These are phyloP conservation scores for Podargus strigoides DNA, from an alignment of 2,797 vertebrate genomes.

Conservation along the genomic window DNA sequence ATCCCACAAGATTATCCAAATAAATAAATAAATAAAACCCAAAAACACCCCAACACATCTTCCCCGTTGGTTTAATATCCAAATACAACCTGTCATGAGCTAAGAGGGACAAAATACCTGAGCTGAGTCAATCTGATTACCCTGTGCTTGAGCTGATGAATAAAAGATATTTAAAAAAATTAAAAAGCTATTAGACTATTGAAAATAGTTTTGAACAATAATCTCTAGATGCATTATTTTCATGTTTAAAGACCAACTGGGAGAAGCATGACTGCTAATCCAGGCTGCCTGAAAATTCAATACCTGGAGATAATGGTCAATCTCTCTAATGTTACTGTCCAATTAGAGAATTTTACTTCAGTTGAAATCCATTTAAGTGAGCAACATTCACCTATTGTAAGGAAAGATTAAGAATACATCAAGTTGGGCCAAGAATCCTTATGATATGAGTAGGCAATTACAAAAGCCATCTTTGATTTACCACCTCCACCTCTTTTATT, in stretches of 20 bases:
- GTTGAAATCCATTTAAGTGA: conserved; percentile 55
- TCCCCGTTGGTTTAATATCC: neutral
- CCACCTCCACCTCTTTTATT: neutral
- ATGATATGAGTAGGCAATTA: neutral
- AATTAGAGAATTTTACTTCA: conserved; percentile 60
- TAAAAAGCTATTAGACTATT: conserved; percentile 64
- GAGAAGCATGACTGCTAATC: conserved; percentile 47
- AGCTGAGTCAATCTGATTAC: conserved; percentile 2
- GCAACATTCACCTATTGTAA: neutral
- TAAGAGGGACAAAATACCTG: neutral
- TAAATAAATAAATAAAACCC: neutral
- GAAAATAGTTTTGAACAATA: conserved; percentile 62
- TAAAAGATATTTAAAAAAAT: conserved; percentile 54
- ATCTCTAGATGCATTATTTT: conserved; percentile 51
- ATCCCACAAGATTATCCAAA: neutral
- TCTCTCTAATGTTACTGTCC: conserved; percentile 56
- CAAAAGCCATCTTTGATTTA: neutral
- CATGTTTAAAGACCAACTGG: conserved; percentile 42
- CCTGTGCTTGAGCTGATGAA: conserved; percentile 46
- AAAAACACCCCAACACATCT: too few relatives aligned
- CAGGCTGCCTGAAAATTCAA: conserved; percentile 55
- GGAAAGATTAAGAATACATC: neutral
- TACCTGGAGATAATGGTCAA: conserved; percentile 61
- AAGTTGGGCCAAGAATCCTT: neutral
- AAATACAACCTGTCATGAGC: neutral